These are phyloP conservation scores for Lasiurus borealis DNA, from an alignment of 2,113 vertebrate genomes.

Conservation along the genomic window DNA sequence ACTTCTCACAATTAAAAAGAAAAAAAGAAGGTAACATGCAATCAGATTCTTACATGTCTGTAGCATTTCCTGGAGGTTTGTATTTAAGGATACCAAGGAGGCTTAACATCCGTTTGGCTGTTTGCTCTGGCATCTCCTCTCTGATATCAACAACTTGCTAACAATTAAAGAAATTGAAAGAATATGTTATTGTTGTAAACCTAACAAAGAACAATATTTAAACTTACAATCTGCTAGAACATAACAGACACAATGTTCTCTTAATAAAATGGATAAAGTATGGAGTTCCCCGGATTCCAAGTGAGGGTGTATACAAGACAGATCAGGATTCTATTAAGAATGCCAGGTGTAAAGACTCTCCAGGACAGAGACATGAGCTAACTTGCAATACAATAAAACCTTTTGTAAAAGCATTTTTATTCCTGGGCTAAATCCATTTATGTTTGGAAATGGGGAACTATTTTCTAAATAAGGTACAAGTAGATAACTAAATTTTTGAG, in stretches of 20 bases:
- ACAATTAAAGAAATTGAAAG: slow-evolving; percentile 66
- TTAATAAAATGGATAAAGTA: slow-evolving; percentile 60
- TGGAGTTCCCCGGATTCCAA: neutral
- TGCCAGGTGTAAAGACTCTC: slow-evolving; percentile 44
- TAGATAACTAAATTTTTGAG: slow-evolving; percentile 24
- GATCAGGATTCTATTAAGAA: slow-evolving; percentile 47
- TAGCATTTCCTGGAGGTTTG: slow-evolving; percentile 91
- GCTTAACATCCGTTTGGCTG: slow-evolving; percentile 94
- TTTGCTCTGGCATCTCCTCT: slow-evolving; percentile 97
- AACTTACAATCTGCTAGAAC: slow-evolving; percentile 46
- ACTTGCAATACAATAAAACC: slow-evolving; percentile 66
- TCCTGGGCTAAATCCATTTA: slow-evolving; percentile 59
- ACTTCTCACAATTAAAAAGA: neutral
- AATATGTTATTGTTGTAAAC: slow-evolving; percentile 53
- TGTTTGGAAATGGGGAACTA: slow-evolving; percentile 51
- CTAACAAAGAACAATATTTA: slow-evolving; percentile 72
- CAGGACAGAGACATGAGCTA: slow-evolving; percentile 49
- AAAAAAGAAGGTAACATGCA: neutral
- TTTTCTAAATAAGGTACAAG: slow-evolving; percentile 73
- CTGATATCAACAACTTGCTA: slow-evolving; percentile 97
- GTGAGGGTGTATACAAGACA: slow-evolving; percentile 31
- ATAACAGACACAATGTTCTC: slow-evolving; percentile 45
- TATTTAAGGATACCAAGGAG: slow-evolving; percentile 97
- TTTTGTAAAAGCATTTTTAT: slow-evolving; percentile 58
- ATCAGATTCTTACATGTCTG: slow-evolving; percentile 91